A percentile compares a stretch with the other conserved stretches of the same genome.
Conservation (phyloP, 2,113 vertebrate genomes). For the Gulo gulo region DNA sequence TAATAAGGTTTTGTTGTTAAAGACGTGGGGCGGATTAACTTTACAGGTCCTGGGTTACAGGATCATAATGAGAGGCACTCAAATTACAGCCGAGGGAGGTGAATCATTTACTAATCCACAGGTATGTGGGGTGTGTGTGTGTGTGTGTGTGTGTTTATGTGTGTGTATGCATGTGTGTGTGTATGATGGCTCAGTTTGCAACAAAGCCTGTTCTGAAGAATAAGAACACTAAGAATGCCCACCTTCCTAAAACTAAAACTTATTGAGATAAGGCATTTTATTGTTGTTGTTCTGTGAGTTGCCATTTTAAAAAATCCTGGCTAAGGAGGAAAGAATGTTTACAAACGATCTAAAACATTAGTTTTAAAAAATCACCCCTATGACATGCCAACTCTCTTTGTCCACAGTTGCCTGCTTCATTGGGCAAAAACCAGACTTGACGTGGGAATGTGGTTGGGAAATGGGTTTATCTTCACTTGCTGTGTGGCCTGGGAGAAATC, state of each 20-base stretch:
- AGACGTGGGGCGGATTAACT: not conserved
- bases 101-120: constrained; percentile 57
- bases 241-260: not conserved
- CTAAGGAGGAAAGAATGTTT: not conserved
- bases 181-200: not conserved
- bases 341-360: not conserved
- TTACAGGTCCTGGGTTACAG: constrained; percentile 39
- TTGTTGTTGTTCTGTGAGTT: not conserved
- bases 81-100: constrained; percentile 15
- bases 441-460: not conserved
- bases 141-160: not conserved
- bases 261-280: not conserved
- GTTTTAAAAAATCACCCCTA: not conserved
- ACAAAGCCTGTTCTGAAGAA: not conserved
- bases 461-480: not conserved
- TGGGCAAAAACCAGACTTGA: not conserved
- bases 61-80: constrained; percentile 42
- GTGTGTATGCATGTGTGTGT: not conserved
- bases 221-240: not conserved
- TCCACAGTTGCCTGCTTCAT: not conserved
- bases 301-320: not conserved
- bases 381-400: not conserved
- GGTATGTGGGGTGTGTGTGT: not conserved
- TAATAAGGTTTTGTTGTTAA: not conserved
- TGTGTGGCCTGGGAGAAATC: not conserved